Conservation (phyloP, 1,140 invertebrate species). For the Bathynomus jamesi region DNA sequence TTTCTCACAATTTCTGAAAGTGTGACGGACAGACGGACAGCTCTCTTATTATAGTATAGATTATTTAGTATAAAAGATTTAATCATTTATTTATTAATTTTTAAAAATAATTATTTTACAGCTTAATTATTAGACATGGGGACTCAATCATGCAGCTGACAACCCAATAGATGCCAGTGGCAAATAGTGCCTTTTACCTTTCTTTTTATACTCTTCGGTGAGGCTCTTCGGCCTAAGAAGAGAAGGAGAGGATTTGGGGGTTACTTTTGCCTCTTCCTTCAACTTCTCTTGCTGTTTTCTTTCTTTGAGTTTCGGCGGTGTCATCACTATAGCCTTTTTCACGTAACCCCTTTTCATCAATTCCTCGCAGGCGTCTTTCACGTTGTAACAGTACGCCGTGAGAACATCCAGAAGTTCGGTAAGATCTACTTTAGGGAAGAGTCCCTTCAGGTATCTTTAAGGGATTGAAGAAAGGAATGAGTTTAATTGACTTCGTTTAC, state of each 20-base stretch:
- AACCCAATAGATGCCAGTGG: no score
- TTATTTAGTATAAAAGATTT: no score
- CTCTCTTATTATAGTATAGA: no score
- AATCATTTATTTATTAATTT: no score
- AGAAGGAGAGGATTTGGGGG: slow-evolving; percentile 39
- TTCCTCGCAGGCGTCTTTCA: slow-evolving; percentile 71
- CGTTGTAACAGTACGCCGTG: slow-evolving; percentile 76
- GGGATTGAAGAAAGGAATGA: slow-evolving; percentile 22
- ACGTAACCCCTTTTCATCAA: slow-evolving; percentile 67
- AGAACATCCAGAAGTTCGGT: slow-evolving; percentile 75
- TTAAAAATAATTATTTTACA: no score
- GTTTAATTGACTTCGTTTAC: slow-evolving; percentile 1
- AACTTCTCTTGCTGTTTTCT: slow-evolving; percentile 45
- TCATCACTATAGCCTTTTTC: slow-evolving; percentile 56
- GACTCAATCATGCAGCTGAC: no score
- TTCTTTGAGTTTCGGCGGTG: slow-evolving; percentile 42
- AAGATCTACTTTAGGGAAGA: slow-evolving; percentile 84
- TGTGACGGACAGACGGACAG: no score
- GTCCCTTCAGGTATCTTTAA: slow-evolving; percentile 75
- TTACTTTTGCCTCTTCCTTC: slow-evolving; percentile 41
- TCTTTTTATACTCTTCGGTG: slow-evolving; percentile 62
- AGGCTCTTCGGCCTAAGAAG: slow-evolving; percentile 44
- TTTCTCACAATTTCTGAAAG: no score
- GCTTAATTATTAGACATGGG: no score
- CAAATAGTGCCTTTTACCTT: no score